These are phyloP conservation scores for Subacronicta megacephala DNA, from an alignment of 2,888 invertebrate species.

Conservation along the genomic window DNA sequence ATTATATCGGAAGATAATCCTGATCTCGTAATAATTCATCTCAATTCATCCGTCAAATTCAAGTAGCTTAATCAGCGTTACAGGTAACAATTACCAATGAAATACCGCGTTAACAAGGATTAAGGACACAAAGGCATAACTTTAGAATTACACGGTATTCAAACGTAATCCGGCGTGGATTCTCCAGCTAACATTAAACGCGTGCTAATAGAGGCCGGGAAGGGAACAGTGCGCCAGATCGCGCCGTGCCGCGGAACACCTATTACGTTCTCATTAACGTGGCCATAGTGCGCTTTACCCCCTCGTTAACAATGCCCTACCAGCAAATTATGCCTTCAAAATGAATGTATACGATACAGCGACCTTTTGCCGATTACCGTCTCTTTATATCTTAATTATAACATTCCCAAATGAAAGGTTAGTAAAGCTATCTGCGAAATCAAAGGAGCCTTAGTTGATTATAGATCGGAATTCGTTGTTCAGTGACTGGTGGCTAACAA, in stretches of 20 bases:
- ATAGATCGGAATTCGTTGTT: slow-evolving; percentile 23
- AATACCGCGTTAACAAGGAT: slow-evolving; percentile 33
- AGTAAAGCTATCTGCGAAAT: slow-evolving; percentile 32
- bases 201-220: slow-evolving; percentile 63
- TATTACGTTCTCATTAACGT: slow-evolving; percentile 82
- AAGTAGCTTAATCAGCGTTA: slow-evolving; percentile 28
- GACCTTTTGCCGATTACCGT: slow-evolving; percentile 49
- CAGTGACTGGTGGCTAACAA: slow-evolving; percentile 18
- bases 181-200: slow-evolving; percentile 67
- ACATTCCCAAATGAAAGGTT: slow-evolving; percentile 34
- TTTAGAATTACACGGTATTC: slow-evolving; percentile 62
- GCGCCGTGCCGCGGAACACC: slow-evolving; percentile 72
- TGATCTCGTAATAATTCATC: slow-evolving; percentile 10
- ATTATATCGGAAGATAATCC: slow-evolving; percentile 4
- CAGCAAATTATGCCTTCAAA: slow-evolving; percentile 74
- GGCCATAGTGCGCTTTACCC: slow-evolving; percentile 74
- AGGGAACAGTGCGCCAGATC: slow-evolving; percentile 69
- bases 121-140: slow-evolving; percentile 47
- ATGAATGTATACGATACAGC: slow-evolving; percentile 71
- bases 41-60: slow-evolving; percentile 21
- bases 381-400: slow-evolving; percentile 47
- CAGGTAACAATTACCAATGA: slow-evolving; percentile 29
- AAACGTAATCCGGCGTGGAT: slow-evolving; percentile 67
- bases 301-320: slow-evolving; percentile 78
- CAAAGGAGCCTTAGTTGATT: slow-evolving; percentile 18